A percentile compares a stretch with the other conserved stretches of the same genome.
Evolutionary conservation across 2,113 vertebrate species (phyloP).

Genomic region (Micromys minutus): DNA sequence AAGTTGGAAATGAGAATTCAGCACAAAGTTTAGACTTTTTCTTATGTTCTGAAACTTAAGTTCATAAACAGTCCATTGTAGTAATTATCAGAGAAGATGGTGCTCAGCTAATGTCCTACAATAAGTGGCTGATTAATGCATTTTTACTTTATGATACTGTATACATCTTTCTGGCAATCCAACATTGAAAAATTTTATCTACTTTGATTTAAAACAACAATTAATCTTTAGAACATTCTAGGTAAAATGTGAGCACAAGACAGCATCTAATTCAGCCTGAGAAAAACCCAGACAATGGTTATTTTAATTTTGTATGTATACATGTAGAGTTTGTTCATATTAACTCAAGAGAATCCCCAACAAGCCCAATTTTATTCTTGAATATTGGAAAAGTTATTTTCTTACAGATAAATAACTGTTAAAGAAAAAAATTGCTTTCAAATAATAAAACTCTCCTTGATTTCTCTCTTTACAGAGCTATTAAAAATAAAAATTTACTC

Average conservation of each 20-base stretch:
- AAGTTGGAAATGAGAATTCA: slow-evolving; percentile 12
- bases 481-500: slow-evolving; percentile 64
- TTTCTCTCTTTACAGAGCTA: slow-evolving; percentile 59
- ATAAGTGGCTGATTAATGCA: not conserved
- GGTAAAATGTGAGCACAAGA: not conserved
- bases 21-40: not conserved
- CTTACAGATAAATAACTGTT: slow-evolving; percentile 42
- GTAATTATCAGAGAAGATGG: not conserved
- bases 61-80: not conserved
- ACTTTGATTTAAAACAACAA: slow-evolving; percentile 9
- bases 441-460: slow-evolving; percentile 56
- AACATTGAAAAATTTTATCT: slow-evolving; percentile 1
- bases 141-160: not conserved
- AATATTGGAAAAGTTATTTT: slow-evolving; percentile 57
- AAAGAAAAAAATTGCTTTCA: slow-evolving; percentile 59
- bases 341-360: slow-evolving; percentile 25
- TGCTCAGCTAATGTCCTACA: not conserved
- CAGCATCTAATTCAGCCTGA: not conserved
- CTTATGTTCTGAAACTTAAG: not conserved
- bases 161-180: not conserved
- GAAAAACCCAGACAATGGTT: not conserved
- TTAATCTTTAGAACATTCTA: not conserved
- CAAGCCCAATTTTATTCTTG: slow-evolving; percentile 35
- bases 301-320: slow-evolving; percentile 15
- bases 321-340: slow-evolving; percentile 10